These are phyloP conservation scores for Melanocharis versteri DNA, from an alignment of 2,113 vertebrate species.

Conservation along the genomic window DNA sequence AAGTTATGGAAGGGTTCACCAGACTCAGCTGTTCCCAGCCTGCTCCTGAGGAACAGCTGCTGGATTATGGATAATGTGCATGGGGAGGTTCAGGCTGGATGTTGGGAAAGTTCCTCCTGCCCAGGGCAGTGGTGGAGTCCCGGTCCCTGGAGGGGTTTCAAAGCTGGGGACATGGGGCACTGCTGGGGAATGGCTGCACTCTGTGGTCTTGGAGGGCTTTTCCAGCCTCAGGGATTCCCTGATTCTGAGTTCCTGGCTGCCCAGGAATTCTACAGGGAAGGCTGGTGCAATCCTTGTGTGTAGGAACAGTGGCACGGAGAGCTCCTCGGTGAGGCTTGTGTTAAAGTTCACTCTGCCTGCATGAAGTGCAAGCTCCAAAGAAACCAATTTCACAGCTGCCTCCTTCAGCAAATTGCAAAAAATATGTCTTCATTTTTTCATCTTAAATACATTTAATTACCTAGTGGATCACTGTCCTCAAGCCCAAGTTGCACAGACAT, in stretches of 20 bases:
- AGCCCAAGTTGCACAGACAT: neutral
- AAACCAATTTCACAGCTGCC: neutral
- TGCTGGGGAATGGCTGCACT: neutral
- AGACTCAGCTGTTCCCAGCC: neutral
- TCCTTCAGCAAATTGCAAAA: neutral
- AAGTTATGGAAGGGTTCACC: rapidly evolving
- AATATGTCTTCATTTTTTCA: rapidly evolving
- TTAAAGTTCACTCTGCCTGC: neutral
- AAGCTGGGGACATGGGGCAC: neutral
- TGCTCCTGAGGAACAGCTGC: neutral
- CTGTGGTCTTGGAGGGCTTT: neutral
- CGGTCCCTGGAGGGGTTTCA: neutral
- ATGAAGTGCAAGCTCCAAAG: neutral
- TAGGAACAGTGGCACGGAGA: rapidly evolving
- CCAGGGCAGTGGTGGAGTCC: neutral
- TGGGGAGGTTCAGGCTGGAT: neutral
- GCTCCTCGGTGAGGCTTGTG: neutral
- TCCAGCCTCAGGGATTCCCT: rapidly evolving
- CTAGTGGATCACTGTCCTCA: rapidly evolving
- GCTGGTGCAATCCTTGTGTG: rapidly evolving
- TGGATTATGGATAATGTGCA: neutral
- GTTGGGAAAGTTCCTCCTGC: neutral
- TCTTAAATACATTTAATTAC: neutral
- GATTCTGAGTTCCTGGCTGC: neutral
- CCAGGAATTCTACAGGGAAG: neutral